phyloP scores from a whole-genome alignment of 2,888 invertebrate genomes.

The Meandrusa payeni region DNA sequence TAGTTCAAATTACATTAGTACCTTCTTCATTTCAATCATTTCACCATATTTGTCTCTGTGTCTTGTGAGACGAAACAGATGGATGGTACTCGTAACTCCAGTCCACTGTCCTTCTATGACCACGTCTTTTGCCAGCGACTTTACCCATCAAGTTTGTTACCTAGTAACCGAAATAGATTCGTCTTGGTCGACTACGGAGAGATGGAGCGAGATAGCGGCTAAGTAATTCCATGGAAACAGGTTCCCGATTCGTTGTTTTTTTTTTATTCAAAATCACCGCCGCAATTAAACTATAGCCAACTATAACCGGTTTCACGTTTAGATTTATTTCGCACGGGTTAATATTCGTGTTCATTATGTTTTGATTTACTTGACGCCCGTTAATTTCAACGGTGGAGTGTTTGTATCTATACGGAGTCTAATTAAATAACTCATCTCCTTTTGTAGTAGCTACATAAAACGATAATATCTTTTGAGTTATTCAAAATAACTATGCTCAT shows the following conservation, averaged over 20 bases:
- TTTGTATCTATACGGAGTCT: neutral
- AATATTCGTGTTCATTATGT: constrained; percentile 5
- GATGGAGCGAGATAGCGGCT: constrained; percentile 9
- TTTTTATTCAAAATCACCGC: constrained; percentile 12
- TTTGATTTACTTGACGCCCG: constrained; percentile 8
- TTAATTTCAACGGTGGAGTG: neutral
- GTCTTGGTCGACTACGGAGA: neutral
- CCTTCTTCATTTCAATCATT: too few species aligned
- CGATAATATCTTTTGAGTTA: too few species aligned
- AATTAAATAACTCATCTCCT: neutral
- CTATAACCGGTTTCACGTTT: constrained; percentile 6
- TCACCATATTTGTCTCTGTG: too few species aligned
- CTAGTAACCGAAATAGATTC: constrained; percentile 7
- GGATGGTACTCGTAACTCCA: too few species aligned
- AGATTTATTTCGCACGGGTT: constrained; percentile 11
- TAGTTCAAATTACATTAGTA: too few species aligned
- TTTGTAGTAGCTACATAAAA: neutral
- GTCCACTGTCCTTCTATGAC: too few species aligned
- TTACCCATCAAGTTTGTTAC: too few species aligned
- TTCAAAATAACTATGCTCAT: too few species aligned
- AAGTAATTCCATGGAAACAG: constrained; percentile 14
- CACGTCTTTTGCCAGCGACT: too few species aligned
- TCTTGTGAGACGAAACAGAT: too few species aligned
- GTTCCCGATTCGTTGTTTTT: constrained; percentile 13
- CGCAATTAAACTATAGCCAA: constrained; percentile 18